These are phyloP conservation scores for Tetrapedia diversipes DNA, from an alignment of 2,888 invertebrate genomes.

Conservation along the genomic window DNA sequence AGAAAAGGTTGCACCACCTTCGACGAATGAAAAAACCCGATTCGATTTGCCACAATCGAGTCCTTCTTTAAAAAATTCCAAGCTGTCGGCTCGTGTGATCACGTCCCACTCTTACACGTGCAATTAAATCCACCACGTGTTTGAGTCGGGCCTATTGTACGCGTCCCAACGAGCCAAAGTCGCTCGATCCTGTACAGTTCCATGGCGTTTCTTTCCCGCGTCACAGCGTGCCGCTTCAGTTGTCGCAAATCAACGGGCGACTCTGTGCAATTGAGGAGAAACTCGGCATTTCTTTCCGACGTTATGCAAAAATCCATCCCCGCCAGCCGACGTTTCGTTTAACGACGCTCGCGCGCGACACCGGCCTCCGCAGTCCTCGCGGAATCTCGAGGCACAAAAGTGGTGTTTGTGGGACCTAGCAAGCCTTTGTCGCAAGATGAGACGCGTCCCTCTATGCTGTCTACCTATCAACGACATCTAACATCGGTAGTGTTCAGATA, in stretches of 20 bases:
- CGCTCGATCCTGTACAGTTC: constrained; percentile 17
- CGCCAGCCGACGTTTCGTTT: constrained; percentile 73
- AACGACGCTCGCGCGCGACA: constrained; percentile 61
- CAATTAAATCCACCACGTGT: constrained; percentile 44
- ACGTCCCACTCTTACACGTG: not conserved
- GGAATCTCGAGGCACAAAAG: constrained; percentile 32
- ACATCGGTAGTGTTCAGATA: not conserved
- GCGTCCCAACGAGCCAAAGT: not conserved
- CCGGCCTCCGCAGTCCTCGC: constrained; percentile 50
- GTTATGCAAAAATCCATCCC: constrained; percentile 79
- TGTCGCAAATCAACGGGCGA: constrained; percentile 78
- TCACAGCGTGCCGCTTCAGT: constrained; percentile 79
- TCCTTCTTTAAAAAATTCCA: not conserved
- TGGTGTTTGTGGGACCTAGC: constrained; percentile 1
- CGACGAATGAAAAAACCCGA: too few relatives aligned
- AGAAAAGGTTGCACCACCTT: too few relatives aligned
- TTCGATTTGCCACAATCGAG: not conserved
- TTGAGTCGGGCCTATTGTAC: constrained; percentile 8
- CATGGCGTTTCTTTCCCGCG: constrained; percentile 51
- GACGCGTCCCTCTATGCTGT: not conserved
- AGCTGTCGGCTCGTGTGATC: constrained; percentile 6
- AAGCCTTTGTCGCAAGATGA: constrained; percentile 17
- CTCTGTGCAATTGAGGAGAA: constrained; percentile 78
- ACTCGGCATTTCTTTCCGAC: constrained; percentile 78
- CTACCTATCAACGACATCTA: not conserved